Evolutionary conservation across 2,888 invertebrate genomes (phyloP), one percentile per base, ranked within the genome.

Genomic region (Hylaea fasciaria): DNA sequence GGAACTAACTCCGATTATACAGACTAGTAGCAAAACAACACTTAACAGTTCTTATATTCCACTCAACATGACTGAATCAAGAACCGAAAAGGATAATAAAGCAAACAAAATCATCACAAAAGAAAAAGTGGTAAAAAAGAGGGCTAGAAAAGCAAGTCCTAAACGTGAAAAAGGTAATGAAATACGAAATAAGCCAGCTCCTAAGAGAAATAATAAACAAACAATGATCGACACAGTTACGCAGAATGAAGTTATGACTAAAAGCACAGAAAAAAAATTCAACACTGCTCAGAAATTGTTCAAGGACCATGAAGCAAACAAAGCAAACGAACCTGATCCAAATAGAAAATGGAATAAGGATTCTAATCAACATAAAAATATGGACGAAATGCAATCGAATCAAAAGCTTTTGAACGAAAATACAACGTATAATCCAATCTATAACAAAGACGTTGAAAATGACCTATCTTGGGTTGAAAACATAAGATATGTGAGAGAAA

Each of bases 401-500:
- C 32, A 47, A 46, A 13, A 2, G 32, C 35, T 11, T 9, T 4
- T 8, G n/a, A 7, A 8, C 9, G 32, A 37, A 48, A 29, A 0
- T 2, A n/a, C 32, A 35, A n/a, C 5, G 16, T 1, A 11, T 8
- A 39, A 22, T n/a, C 3, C 22, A 0, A 54, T 54, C 17, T 52
- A 62, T 39, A 69, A 61, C 35, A 50, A 45, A 9, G 49, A 44
- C 4, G 13, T 48, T 46, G 53, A 56, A 53, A 56, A 66, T 28
- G 62, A 60, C 28, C 64, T 89, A 0, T 85, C 87, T 0, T 91
- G 91, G 91, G 48, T 91, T 0, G 84, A 85, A 69, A 80, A 81
- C 39, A 73, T 91, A 39, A 79, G 77, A 61, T 86, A 74, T 51
- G 78, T 89, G 0, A 79, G 89, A 63, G 82, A 85, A 71, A 66